Conservation (phyloP, 2,888 invertebrate species). For the Aphrophora alni region DNA sequence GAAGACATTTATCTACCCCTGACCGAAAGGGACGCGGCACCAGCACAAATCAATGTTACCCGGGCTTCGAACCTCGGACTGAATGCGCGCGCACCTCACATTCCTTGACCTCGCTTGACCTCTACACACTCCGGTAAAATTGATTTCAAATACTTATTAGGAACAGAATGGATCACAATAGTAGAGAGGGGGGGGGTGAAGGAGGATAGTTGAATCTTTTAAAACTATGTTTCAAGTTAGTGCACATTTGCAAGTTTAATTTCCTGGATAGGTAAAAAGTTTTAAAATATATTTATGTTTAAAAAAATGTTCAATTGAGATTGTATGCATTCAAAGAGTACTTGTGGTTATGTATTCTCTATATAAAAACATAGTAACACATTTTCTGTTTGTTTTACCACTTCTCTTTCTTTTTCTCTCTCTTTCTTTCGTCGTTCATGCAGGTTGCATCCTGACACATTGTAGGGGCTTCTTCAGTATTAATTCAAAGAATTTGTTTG, state of each 20-base stretch:
- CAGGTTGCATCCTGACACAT: no score
- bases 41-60: conserved; percentile 31
- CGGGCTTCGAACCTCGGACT: conserved; percentile 2
- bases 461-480: no score
- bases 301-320: no score
- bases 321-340: no score
- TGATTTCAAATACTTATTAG: background rate
- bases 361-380: no score
- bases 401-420: no score
- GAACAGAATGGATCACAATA: background rate
- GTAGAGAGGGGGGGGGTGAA: background rate
- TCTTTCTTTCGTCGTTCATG: no score
- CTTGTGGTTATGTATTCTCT: no score
- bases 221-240: background rate
- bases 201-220: background rate
- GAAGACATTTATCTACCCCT: conserved; percentile 25
- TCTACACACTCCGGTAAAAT: background rate
- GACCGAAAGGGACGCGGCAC: conserved; percentile 1
- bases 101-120: background rate
- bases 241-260: background rate
- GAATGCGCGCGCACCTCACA: background rate
- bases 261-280: background rate
- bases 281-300: no score
- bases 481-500: no score
- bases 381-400: no score